phyloP scores from a whole-genome alignment of 2,888 invertebrate genomes.

The Erebia epiphron region DNA sequence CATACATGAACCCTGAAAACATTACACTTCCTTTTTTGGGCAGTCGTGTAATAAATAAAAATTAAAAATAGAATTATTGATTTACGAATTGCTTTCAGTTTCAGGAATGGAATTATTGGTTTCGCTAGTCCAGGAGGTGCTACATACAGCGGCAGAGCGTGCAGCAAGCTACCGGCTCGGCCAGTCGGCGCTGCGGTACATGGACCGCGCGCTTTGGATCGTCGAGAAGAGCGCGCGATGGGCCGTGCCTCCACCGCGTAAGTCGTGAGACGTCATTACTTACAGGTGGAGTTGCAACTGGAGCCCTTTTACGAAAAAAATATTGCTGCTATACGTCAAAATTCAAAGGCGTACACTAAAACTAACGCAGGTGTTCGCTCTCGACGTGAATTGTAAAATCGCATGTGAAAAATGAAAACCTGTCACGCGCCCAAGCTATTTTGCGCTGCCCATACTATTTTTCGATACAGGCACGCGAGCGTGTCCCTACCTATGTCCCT shows the following conservation, averaged over 20 bases:
- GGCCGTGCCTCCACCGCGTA: constrained; percentile 80
- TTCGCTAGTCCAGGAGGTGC: constrained; percentile 60
- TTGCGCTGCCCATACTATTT: no score
- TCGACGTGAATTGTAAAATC: no score
- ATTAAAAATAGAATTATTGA: not conserved
- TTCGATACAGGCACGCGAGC: no score
- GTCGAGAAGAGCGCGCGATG: constrained; percentile 82
- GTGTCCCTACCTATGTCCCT: no score
- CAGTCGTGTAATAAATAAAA: not conserved
- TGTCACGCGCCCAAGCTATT: no score
- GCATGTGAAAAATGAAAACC: no score
- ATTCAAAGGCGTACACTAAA: no score
- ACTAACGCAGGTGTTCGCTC: no score
- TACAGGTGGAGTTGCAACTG: constrained; percentile 62
- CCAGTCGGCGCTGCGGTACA: constrained; percentile 67
- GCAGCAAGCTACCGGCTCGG: constrained; percentile 73
- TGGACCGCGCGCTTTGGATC: constrained; percentile 78
- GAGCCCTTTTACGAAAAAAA: no score
- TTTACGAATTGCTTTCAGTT: constrained; percentile 32
- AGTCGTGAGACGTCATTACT: constrained; percentile 39
- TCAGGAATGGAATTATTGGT: constrained; percentile 71
- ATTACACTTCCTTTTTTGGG: no score
- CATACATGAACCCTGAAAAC: no score
- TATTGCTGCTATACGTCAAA: no score
- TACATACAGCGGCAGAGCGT: constrained; percentile 65